phyloP scores from a whole-genome alignment of 2,797 vertebrate genomes.

The Trichosurus vulpecula region DNA sequence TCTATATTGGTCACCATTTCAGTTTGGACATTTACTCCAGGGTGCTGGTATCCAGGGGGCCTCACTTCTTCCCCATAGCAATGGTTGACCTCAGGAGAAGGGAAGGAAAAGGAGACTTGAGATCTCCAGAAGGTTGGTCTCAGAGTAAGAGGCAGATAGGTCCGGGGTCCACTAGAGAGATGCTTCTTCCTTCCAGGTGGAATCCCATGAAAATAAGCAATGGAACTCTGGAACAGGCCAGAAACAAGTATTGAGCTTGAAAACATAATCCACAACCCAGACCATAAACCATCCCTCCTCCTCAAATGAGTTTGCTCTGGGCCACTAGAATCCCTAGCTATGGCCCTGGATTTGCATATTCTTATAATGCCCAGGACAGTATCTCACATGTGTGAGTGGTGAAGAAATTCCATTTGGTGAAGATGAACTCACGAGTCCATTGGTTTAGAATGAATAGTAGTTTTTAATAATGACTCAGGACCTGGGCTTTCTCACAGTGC shows the following conservation, averaged over 20 bases:
- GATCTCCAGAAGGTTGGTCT: background rate
- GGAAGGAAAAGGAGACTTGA: background rate
- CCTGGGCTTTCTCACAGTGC: background rate
- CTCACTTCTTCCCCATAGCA: background rate
- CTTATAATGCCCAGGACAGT: background rate
- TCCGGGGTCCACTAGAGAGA: background rate
- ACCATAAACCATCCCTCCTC: background rate
- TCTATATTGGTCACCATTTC: background rate
- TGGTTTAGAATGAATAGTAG: constrained; percentile 5
- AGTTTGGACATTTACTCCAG: background rate
- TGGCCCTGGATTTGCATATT: background rate
- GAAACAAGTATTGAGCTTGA: background rate
- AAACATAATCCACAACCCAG: background rate
- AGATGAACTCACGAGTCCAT: background rate
- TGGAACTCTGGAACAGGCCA: background rate
- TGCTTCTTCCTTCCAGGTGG: background rate
- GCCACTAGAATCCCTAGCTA: background rate
- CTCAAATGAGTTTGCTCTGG: background rate
- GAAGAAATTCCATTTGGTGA: background rate
- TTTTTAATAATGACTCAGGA: background rate
- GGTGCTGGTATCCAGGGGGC: background rate
- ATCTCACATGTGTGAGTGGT: background rate
- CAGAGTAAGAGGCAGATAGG: background rate
- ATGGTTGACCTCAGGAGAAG: background rate
- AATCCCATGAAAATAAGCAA: background rate